Conservation (phyloP, 1,140 invertebrate genomes). For the Periplaneta americana region DNA sequence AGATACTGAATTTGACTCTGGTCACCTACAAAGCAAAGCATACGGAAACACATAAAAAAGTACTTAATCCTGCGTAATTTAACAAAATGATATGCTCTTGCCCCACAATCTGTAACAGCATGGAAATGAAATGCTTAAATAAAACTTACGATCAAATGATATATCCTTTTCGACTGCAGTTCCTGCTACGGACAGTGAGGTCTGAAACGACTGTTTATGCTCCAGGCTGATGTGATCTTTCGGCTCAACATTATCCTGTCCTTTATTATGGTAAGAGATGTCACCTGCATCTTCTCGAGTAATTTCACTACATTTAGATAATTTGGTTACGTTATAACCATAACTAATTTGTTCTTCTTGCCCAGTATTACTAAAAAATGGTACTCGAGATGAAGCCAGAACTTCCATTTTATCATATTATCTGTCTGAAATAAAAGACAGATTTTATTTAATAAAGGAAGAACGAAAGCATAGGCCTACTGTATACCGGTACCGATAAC, state of each 20-base stretch:
- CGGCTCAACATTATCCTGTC: not conserved
- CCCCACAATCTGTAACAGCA: not conserved
- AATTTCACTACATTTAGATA: not conserved
- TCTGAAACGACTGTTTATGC: not conserved
- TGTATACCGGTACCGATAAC: not conserved
- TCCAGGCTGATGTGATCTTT: not conserved
- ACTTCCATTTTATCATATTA: not conserved
- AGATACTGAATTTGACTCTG: conserved; percentile 46
- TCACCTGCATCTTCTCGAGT: not conserved
- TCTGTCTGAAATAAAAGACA: not conserved
- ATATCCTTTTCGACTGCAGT: not conserved
- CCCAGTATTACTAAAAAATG: too few species aligned
- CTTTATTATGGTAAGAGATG: not conserved
- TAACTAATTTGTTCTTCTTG: not conserved
- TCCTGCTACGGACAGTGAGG: not conserved
- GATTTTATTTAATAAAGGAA: not conserved
- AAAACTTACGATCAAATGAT: not conserved
- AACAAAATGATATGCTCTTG: not conserved
- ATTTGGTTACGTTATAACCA: not conserved
- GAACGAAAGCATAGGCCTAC: not conserved
- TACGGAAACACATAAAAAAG: not conserved
- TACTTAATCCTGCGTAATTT: not conserved
- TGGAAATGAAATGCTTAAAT: not conserved
- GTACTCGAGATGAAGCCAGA: not conserved
- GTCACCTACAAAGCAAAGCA: not conserved